Evolutionary conservation across 2,797 vertebrate species (phyloP), one percentile per base, ranked within the genome.

Genomic region (Channallabes apus): DNA sequence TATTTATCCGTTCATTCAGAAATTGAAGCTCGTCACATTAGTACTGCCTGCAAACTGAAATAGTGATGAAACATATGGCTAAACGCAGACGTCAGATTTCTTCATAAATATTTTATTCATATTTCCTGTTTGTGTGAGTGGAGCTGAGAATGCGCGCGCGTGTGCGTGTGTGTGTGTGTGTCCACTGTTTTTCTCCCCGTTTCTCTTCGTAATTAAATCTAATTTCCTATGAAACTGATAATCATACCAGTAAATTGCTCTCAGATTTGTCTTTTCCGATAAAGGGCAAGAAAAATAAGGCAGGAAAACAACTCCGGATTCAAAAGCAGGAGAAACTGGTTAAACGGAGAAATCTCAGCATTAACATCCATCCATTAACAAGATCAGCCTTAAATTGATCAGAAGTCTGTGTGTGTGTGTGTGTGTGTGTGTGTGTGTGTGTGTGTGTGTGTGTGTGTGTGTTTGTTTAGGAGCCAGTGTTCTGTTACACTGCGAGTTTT

Each of bases 101-200:
- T 93, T 93, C 93, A 95, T 95, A 93, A 95, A 95, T 95, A 95
- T 95, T 96, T 95, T 90, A 96, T 95, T 94, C 90, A 92, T 93
- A 93, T 93, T 94, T 94, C 92, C 91, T 94, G 91, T 92, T 92
- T 84, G 87, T 88, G 84, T 86, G 86, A 73, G 76, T 85, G 85
- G 87, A 82, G 75, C 78, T 81, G 88, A 79, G 85, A 87, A 85
- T 80, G 87, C 87, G 87, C 84, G 85, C 87, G 87, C 84, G 85
- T 80, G 82, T 82, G 86, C 85, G 82, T 79, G 9, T 2, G 46
- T 3, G 46, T 51, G 46, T 51, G 46, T 51, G 51, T 54, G 51
- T 54, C 73, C 80, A 64, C 85, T 65, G 58, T 24, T 72, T 80
- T 78, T 76, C 62, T 65, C 77, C 59, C 62, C 54, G 77, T 84